Percentiles rank a stretch among this genome's conserved stretches.
These are phyloP conservation scores for Rhagonycha lutea DNA, from an alignment of 2,888 invertebrate genomes.

Conservation along the genomic window DNA sequence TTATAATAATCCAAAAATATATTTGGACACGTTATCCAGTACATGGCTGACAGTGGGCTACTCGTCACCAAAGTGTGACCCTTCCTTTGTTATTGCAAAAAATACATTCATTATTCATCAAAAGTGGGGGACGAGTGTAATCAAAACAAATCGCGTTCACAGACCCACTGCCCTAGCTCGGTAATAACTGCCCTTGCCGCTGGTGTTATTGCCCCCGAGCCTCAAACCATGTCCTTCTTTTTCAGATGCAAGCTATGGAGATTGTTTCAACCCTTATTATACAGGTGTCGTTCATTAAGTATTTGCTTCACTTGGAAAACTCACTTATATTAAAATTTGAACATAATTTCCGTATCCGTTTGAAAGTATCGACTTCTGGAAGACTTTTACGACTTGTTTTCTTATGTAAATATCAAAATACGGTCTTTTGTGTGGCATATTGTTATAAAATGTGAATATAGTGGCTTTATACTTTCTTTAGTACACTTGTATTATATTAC, in stretches of 20 bases:
- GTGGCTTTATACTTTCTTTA: constrained; percentile 6
- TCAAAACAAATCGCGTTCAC: constrained; percentile 52
- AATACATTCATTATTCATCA: constrained; percentile 52
- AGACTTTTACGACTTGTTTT: not conserved
- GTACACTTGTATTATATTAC: constrained; percentile 11
- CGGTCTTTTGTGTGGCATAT: not conserved
- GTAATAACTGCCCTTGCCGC: constrained; percentile 45
- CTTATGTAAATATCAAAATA: not conserved
- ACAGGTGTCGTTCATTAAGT: constrained; percentile 10
- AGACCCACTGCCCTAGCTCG: constrained; percentile 49
- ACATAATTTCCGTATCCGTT: not conserved
- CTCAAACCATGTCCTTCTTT: constrained; percentile 42
- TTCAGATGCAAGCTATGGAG: constrained; percentile 31
- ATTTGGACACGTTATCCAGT: constrained; percentile 40
- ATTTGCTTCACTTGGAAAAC: not conserved
- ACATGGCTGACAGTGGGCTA: constrained; percentile 44
- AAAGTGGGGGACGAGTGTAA: constrained; percentile 49
- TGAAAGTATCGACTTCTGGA: not conserved
- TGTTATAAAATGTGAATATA: not conserved
- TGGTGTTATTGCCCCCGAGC: constrained; percentile 35
- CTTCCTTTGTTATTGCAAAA: constrained; percentile 49
- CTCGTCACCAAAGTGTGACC: constrained; percentile 44
- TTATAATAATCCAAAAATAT: constrained; percentile 51
- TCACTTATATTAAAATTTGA: not conserved
- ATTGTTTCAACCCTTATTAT: constrained; percentile 10